Conservation (phyloP, 2,113 vertebrate genomes). For the Poeciliopsis occidentalis region DNA sequence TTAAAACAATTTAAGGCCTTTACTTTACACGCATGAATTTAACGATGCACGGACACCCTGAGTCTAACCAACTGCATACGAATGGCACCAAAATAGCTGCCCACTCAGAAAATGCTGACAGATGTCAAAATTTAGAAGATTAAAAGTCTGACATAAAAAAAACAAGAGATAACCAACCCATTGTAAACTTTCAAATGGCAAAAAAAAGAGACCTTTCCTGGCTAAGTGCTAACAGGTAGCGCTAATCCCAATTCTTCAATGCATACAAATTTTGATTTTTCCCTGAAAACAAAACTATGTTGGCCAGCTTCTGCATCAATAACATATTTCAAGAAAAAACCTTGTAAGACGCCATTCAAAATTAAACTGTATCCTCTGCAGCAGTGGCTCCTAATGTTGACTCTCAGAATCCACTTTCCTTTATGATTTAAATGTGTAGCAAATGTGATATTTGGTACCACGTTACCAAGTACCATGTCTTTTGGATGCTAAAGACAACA, state of each 20-base stretch:
- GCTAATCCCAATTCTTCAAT: neutral
- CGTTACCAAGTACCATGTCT: too few species aligned
- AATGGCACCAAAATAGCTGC: conserved; percentile 31
- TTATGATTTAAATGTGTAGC: neutral
- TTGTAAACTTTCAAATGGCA: neutral
- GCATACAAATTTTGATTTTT: too few species aligned
- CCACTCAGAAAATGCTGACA: neutral
- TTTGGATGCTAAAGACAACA: too few species aligned
- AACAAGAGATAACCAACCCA: neutral
- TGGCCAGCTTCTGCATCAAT: neutral
- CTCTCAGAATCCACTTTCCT: too few species aligned
- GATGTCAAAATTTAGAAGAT: neutral
- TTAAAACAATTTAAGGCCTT: too few species aligned
- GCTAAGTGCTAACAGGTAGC: neutral
- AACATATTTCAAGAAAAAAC: neutral
- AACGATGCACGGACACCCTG: too few species aligned
- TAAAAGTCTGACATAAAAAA: neutral
- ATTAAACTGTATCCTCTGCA: neutral
- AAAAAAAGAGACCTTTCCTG: neutral
- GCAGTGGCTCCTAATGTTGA: too few species aligned
- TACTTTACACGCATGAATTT: too few species aligned
- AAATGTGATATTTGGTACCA: neutral
- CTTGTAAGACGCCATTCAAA: neutral
- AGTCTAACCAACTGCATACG: conserved; percentile 30
- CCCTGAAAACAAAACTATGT: neutral